phyloP scores from a whole-genome alignment of 2,113 vertebrate genomes.

The Condylura cristata region DNA sequence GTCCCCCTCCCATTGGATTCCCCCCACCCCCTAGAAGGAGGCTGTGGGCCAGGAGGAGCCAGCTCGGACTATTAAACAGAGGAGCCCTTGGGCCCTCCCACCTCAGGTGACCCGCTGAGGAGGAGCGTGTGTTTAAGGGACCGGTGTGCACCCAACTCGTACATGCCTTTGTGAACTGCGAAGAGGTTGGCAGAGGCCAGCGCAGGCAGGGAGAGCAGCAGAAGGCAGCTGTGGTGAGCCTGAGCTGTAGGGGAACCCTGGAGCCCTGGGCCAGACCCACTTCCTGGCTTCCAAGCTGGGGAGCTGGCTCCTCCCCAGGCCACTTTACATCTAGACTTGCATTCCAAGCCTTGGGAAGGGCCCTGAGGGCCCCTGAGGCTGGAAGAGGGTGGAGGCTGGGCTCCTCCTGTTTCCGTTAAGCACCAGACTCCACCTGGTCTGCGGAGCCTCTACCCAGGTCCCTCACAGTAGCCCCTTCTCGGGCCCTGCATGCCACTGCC shows the following conservation, averaged over 20 bases:
- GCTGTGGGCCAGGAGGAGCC: conserved; percentile 53
- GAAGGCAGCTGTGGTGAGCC: neutral
- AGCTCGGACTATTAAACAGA: conserved; percentile 34
- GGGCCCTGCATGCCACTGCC: conserved; percentile 19
- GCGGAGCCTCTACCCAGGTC: neutral
- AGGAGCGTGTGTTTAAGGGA: conserved; percentile 6
- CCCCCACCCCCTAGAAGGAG: neutral
- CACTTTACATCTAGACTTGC: conserved; percentile 65
- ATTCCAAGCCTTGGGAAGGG: conserved; percentile 68
- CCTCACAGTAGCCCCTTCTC: neutral
- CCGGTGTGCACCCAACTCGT: neutral
- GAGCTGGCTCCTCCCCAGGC: neutral
- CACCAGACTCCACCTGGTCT: conserved; percentile 11
- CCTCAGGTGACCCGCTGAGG: conserved; percentile 54
- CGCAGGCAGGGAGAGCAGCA: neutral
- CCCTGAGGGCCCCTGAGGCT: conserved; percentile 43
- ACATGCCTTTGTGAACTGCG: conserved; percentile 58
- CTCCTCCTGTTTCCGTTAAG: conserved; percentile 65
- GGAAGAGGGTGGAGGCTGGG: neutral
- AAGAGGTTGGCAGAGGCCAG: neutral
- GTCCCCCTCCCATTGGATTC: neutral
- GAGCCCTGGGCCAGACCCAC: conserved; percentile 16
- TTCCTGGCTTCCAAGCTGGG: neutral
- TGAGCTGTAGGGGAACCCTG: too few relatives aligned
- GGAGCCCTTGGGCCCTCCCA: neutral